Conservation (phyloP, 2,797 vertebrate species). For the Malurus leucopterus region DNA sequence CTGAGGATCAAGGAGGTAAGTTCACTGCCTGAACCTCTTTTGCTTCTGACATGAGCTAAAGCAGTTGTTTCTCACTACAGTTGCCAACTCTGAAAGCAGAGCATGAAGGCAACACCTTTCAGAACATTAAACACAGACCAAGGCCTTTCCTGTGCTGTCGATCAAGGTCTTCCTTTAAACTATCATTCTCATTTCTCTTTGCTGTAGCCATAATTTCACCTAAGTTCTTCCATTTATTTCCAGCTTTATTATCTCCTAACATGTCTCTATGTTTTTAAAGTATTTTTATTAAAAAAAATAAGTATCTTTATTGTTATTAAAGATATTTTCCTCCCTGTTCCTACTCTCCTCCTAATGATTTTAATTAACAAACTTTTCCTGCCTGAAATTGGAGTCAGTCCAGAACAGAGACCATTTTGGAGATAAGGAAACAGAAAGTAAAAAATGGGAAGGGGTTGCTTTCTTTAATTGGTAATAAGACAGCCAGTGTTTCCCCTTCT, state of each 20-base stretch:
- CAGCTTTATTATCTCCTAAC: neutral
- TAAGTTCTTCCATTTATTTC: neutral
- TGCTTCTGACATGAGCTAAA: neutral
- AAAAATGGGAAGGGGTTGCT: neutral
- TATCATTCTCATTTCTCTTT: neutral
- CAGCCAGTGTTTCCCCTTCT: neutral
- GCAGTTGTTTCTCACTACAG: neutral
- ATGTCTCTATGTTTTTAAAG: neutral
- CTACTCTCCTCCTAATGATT: neutral
- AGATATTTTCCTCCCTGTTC: rapidly evolving
- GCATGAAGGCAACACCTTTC: neutral
- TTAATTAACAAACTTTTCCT: neutral
- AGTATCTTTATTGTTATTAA: too few species aligned
- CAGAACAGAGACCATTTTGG: neutral
- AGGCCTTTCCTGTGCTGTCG: neutral
- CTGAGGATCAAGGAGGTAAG: neutral
- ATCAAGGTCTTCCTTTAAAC: neutral
- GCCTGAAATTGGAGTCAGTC: neutral
- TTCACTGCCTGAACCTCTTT: neutral
- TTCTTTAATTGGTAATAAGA: neutral
- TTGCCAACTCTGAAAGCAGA: neutral
- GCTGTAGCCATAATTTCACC: neutral
- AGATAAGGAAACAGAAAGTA: neutral
- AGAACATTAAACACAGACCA: neutral
- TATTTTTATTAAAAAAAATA: too few species aligned